Evolutionary conservation across 1,140 invertebrate genomes (phyloP).

Genomic region (Cyrtorhinus lividipennis): DNA sequence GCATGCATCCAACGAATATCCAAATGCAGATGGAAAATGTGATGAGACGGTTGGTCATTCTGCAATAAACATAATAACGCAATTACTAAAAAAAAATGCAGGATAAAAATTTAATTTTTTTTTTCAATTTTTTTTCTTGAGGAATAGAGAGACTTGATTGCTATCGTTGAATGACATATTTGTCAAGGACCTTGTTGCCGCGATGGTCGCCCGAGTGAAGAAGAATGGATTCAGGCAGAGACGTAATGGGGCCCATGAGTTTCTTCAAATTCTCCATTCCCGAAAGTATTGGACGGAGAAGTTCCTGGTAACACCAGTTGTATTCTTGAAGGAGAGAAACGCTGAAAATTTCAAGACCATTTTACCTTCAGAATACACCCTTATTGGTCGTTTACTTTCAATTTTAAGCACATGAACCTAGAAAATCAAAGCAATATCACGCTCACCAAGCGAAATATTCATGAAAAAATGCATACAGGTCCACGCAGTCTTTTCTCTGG

Average conservation of each 20-base stretch:
- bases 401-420: too few species aligned
- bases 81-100: too few species aligned
- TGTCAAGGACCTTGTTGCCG: constrained; percentile 34
- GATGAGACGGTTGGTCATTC: constrained; percentile 33
- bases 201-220: constrained; percentile 30
- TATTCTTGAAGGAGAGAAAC: constrained; percentile 7
- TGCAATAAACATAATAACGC: constrained; percentile 26
- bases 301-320: constrained; percentile 12
- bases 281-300: constrained; percentile 5
- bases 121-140: too few species aligned
- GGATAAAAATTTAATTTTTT: too few species aligned
- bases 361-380: too few species aligned
- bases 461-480: constrained; percentile 10
- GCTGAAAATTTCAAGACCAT: too few species aligned
- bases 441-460: constrained; percentile 3
- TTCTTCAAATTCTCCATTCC: constrained; percentile 9
- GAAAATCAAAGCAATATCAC: not conserved
- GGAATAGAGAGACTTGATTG: too few species aligned
- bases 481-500: not conserved
- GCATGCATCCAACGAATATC: constrained; percentile 33
- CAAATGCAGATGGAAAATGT: constrained; percentile 34
- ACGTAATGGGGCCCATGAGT: constrained; percentile 25
- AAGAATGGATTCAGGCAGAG: constrained; percentile 30
- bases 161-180: too few species aligned
- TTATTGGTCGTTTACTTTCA: too few species aligned